Conservation (phyloP, 2,113 vertebrate species). For the Azemiops feae region DNA sequence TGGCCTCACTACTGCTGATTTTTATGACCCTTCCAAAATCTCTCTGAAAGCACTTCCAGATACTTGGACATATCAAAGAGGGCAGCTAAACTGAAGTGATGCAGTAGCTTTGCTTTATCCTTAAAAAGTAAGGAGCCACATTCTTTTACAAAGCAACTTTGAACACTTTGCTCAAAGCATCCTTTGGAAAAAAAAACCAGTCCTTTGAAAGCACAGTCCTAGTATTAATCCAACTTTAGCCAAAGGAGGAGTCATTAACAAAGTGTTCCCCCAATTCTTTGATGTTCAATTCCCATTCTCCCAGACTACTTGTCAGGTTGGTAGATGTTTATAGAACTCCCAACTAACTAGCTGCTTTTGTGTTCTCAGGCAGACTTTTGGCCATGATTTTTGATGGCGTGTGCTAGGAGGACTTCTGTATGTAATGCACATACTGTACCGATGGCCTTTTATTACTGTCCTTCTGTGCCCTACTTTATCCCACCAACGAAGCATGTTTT, state of each 20-base stretch:
- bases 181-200: neutral
- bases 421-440: neutral
- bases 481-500: neutral
- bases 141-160: neutral
- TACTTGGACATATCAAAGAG: neutral
- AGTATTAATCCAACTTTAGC: neutral
- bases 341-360: neutral
- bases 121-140: neutral
- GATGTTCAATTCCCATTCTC: neutral
- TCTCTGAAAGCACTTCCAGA: neutral
- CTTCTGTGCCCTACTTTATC: neutral
- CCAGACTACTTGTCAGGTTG: neutral
- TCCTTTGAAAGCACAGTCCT: neutral
- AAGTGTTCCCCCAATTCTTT: neutral
- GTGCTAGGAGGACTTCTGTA: neutral
- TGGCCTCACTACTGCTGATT: neutral
- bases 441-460: neutral
- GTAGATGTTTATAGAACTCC: neutral
- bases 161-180: neutral
- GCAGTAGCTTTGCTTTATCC: neutral
- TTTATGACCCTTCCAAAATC: neutral
- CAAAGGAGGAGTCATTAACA: neutral
- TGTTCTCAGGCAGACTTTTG: neutral
- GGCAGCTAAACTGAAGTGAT: neutral
- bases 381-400: neutral